Evolutionary conservation across 2,888 invertebrate species (phyloP).

Genomic region (Quadroppia sp.): DNA sequence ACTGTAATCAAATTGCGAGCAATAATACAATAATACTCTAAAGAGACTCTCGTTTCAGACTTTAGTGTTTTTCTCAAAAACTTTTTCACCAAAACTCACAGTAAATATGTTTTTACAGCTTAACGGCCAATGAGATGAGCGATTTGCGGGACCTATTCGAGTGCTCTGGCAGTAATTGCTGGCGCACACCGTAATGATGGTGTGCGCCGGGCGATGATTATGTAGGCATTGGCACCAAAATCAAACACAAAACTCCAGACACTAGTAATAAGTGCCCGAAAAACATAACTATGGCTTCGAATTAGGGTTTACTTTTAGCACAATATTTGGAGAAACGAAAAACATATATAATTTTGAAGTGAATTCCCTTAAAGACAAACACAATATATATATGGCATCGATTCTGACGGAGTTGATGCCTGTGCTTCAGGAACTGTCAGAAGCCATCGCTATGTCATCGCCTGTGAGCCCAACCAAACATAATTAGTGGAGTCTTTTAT

Average conservation of each 20-base stretch:
- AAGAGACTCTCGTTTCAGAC: not conserved
- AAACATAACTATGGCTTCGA: too few relatives aligned
- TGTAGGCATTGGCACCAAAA: constrained; percentile 30
- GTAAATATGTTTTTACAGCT: constrained; percentile 37
- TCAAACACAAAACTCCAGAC: constrained; percentile 12
- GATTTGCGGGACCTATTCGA: not conserved
- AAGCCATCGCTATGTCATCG: constrained; percentile 30
- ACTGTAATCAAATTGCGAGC: constrained; percentile 30
- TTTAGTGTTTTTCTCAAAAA: constrained; percentile 14
- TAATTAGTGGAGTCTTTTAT: constrained; percentile 21
- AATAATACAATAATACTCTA: not conserved
- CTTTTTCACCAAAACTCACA: constrained; percentile 19
- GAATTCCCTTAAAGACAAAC: too few relatives aligned
- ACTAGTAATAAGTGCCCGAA: constrained; percentile 5
- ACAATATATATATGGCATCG: too few relatives aligned
- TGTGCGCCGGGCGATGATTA: constrained; percentile 19
- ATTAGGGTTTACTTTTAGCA: constrained; percentile 10
- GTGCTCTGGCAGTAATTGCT: not conserved
- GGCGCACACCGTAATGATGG: constrained; percentile 6
- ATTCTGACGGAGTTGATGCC: too few relatives aligned
- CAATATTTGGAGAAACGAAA: not conserved
- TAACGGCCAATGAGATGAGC: constrained; percentile 15
- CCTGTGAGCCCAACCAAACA: constrained; percentile 21
- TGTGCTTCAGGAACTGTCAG: not conserved
- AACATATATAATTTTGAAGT: not conserved